Evolutionary conservation across 1,140 invertebrate genomes (phyloP), one percentile per base, ranked within the genome.

Genomic region (Drosophila gunungcola): DNA sequence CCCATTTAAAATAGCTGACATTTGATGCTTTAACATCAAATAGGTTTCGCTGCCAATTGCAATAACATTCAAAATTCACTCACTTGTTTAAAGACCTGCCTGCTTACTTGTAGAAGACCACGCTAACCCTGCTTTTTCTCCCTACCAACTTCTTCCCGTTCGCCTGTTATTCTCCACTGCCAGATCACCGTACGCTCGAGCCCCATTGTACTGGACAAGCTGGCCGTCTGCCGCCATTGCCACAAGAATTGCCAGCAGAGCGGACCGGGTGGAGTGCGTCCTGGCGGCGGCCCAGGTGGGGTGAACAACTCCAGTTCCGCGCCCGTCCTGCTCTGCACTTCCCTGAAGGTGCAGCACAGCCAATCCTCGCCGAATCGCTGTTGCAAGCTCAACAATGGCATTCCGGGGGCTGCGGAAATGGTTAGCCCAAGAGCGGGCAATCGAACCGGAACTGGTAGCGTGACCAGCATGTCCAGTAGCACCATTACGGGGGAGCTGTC

Each of bases 151-250:
- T 13, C 34, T 43, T 27, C 29, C 12, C 6, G 29, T 13, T n/a
- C 38, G 38, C 61, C 21, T 12, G 11, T 4, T 29, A 9, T n/a
- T 9, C 4, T 27, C 65, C 4, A 12, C 13, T 7, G 4, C 45
- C 57, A 95, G 95, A 95, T 95, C 56, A 96, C 95, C 16, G 95
- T 96, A 41, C 93, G 95, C 81, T 95, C 95, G 16, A 95, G 95
- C 91, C 95, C 95, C 58, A 92, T 91, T 62, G 85, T 95, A 56
- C 93, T 94, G 72, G 95, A 95, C 93, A 94, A 94, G 60, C 93
- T 95, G 77, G 93, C 95, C 39, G 95, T 96, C 9, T 96, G 95
- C 91, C 94, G 95, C 68, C 95, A 96, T 81, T 96, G 95, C 88
- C 95, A 96, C 80, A 95, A 95, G 92, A 95, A 95, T 77, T 96